Base-by-base conservation (phyloP, 2,888 invertebrate species). In the Thymelicus acteon region DNA sequence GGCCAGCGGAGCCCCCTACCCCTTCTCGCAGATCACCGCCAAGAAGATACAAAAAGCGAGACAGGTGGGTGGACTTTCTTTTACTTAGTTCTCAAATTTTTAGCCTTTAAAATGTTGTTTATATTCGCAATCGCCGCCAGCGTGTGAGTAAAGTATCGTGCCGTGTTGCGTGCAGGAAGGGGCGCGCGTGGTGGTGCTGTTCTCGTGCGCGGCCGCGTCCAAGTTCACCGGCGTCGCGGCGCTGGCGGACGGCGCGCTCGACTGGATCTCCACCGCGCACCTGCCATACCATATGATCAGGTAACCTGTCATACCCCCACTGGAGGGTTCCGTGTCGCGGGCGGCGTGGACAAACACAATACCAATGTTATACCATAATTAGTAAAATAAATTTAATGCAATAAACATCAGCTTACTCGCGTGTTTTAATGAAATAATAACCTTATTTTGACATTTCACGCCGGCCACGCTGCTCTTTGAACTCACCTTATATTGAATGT, bases 11-110 rank as follows among this genome's bases (percentile, higher is more conserved):
- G 86, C 90, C 7, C 63, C 63, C n/a, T 96, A 95, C 94, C 94
- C 95, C 15, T 96, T 96, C 79, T 87, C 95, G n/a, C 93, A 92
- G 24, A 91, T 90, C 71, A 96, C 95, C 5, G 95, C 95, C 72
- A 95, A 94, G 80, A 96, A 95, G 79, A 82, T 96, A 70, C 91
- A 95, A 77, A 94, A 94, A 75, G 88, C 93, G 24, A 94, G 92
- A 75, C 94, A 95, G 93, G 96, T 96, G 79, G 78, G 85, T 31
- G 19, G 10, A 57, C 10, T n/a, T 1, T 8, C n/a, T 60, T 60
- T 44, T 44, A 60, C 15, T 60, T 40, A 15, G 15, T 37, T 31
- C 31, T 31, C 31, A 31, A 2, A 31, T 31, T 19, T 19, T 19
- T 3, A 3, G 31, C 31, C 31, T 31, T 31, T 31, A 31, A 31